phyloP scores from a whole-genome alignment of 2,888 invertebrate species.

The Leptinotarsa peninsularis region DNA sequence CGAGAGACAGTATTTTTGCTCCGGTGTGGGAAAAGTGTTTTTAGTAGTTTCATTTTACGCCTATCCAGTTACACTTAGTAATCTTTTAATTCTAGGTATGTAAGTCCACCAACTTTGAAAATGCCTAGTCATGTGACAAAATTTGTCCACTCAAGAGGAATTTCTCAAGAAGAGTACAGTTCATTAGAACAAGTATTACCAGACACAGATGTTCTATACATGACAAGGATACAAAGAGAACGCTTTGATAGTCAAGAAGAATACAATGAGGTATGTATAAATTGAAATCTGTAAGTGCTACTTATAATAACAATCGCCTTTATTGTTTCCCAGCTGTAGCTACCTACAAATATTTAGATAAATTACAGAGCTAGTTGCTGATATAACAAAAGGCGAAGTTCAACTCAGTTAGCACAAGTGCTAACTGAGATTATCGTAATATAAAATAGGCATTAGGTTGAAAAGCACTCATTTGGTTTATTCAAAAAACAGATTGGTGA shows the following conservation, averaged over 20 bases:
- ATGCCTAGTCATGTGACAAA: constrained; percentile 92
- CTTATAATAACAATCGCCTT: neutral
- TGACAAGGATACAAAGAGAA: constrained; percentile 98
- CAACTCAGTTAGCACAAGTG: too few relatives aligned
- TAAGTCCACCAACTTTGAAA: constrained; percentile 85
- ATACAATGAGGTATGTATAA: constrained; percentile 81
- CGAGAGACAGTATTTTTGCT: too few relatives aligned
- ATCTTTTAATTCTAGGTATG: constrained; percentile 60
- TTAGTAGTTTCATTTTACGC: too few relatives aligned
- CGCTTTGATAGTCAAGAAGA: constrained; percentile 86
- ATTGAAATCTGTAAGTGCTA: neutral
- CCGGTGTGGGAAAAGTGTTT: too few relatives aligned
- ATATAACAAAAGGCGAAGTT: too few relatives aligned
- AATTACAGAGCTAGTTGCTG: too few relatives aligned
- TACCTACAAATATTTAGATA: too few relatives aligned
- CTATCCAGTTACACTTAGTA: too few relatives aligned
- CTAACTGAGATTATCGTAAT: neutral
- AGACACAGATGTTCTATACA: constrained; percentile 96
- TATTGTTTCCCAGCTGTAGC: too few relatives aligned
- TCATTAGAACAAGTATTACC: constrained; percentile 87
- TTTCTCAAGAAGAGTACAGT: constrained; percentile 79
- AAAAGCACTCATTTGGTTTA: neutral
- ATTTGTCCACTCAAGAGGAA: constrained; percentile 82
- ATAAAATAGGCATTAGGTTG: neutral
- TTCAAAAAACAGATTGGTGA: too few relatives aligned